Evolutionary conservation across 2,113 vertebrate genomes (phyloP), one percentile per base, ranked within the genome.

Genomic region (Lagopus leucura): DNA sequence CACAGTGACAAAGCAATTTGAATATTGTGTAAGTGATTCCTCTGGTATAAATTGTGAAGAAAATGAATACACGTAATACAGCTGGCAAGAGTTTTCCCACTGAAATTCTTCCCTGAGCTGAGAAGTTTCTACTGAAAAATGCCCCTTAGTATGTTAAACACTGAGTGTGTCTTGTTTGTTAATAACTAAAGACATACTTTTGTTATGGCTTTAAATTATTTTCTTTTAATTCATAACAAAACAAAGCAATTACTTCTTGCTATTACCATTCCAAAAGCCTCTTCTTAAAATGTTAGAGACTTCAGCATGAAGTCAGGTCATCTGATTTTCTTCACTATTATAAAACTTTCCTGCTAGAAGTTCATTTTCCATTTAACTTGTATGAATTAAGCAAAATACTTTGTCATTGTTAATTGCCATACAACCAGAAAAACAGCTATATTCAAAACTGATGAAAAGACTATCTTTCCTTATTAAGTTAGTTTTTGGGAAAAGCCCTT

Each of bases 221-320:
- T 86, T 84, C 25, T 28, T 77, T 60, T 65, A 79, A 72, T 78
- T 85, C 16, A 45, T 25, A 69, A 32, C 3, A 64, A 78, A 95
- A 78, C 45, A 67, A 78, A 77, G 57, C 22, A 50, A 50, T 22
- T 50, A 13, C 6, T 64, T 87, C 28, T 82, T 28, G 17, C 6
- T 5, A 0, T 78, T 55, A 55, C 52, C 6, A 28, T 55, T 84
- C 20, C 1, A 0, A 54, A 15, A 74, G 13, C 19, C 7, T 8
- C 13, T 71, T 75, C 54, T 45, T 77, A 21, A 71, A 52, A 67
- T 71, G 21, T 32, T 14, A 48, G 20, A 65, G 7, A 32, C 38
- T 77, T 16, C 42, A 78, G 28, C 28, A n/a, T 69, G 20, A 86
- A 81, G n/a, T 65, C 32, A 52, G 19, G 6, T 3, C n/a, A 48